Conservation (phyloP, 2,797 vertebrate genomes). For the Pipistrellus nathusii region DNA sequence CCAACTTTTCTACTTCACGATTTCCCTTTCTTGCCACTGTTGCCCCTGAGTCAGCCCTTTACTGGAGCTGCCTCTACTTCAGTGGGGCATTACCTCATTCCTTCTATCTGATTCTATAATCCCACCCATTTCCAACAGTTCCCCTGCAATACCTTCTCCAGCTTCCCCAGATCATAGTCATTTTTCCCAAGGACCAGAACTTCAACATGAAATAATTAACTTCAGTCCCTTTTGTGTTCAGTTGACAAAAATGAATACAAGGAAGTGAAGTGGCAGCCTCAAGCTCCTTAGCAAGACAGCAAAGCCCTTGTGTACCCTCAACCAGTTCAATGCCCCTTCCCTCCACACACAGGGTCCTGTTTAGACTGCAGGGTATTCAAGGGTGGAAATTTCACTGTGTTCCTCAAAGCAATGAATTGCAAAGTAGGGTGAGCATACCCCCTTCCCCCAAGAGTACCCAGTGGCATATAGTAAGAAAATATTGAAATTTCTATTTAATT, state of each 20-base stretch:
- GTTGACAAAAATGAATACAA: not conserved
- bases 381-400: not conserved
- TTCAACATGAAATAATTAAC: not conserved
- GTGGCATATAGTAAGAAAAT: not conserved
- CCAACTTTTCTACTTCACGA: not conserved
- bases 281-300: not conserved
- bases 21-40: not conserved
- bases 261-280: not conserved
- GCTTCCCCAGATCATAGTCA: not conserved
- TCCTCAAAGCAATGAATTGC: not conserved
- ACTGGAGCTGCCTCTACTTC: not conserved
- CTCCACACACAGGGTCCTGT: not conserved
- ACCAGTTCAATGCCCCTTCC: not conserved
- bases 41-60: not conserved
- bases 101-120: not conserved
- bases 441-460: rapidly evolving
- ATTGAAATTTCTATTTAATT: not conserved
- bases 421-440: not conserved
- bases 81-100: not conserved
- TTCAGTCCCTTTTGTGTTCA: not conserved
- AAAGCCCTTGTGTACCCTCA: not conserved
- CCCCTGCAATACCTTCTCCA: not conserved
- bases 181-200: not conserved
- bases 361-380: not conserved
- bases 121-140: not conserved